A percentile compares a stretch with the other conserved stretches of the same genome.
These are phyloP conservation scores for Anguilla marmorata DNA, from an alignment of 2,797 vertebrate species.

Conservation along the genomic window DNA sequence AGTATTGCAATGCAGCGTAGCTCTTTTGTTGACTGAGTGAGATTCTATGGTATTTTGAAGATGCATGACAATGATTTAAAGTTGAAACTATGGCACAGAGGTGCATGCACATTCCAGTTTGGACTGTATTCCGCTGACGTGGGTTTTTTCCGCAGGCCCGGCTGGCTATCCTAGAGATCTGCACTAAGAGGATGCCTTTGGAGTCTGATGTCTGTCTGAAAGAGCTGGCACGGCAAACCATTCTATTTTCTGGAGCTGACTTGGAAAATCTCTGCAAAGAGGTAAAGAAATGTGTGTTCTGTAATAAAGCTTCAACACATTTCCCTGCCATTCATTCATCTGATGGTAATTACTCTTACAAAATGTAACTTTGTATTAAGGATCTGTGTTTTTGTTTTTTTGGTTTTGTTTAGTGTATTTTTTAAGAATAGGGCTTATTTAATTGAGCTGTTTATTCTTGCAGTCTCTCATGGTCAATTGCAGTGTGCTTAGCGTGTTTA, in stretches of 20 bases:
- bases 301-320: neutral
- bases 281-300: conserved; percentile 65
- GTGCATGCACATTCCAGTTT: neutral
- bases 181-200: conserved; percentile 76
- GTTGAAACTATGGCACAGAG: neutral
- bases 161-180: conserved; percentile 80
- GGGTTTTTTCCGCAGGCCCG: conserved; percentile 72
- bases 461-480: neutral
- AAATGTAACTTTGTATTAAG: neutral
- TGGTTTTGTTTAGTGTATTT: neutral
- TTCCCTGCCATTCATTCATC: neutral
- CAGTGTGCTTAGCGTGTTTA: neutral
- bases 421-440: neutral
- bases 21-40: neutral
- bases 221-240: conserved; percentile 73
- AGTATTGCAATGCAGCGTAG: neutral
- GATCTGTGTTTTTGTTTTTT: neutral
- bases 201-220: conserved; percentile 75
- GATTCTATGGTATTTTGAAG: neutral
- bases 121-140: neutral
- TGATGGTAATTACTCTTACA: neutral
- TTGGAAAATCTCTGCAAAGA: conserved; percentile 92
- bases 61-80: neutral
- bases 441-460: neutral
- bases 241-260: conserved; percentile 90